These are phyloP conservation scores for Eilema caniola DNA, from an alignment of 2,888 invertebrate genomes.

Conservation along the genomic window DNA sequence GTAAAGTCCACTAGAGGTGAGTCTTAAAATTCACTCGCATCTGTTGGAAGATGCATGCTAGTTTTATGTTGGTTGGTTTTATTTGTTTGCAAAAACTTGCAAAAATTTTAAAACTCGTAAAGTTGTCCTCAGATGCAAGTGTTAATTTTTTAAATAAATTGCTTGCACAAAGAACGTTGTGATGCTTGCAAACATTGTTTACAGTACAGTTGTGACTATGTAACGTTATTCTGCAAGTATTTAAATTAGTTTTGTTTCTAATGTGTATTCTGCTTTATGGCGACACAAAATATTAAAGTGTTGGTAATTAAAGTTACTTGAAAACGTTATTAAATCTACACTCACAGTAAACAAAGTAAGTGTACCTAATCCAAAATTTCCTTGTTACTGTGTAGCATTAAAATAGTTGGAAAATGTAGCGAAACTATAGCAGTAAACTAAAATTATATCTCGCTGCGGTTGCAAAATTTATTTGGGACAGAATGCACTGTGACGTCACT, in stretches of 20 bases:
- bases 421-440: constrained; percentile 26
- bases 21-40: constrained; percentile 15
- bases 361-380: constrained; percentile 28
- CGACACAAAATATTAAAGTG: constrained; percentile 1
- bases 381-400: constrained; percentile 31
- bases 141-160: constrained; percentile 7
- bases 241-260: constrained; percentile 12
- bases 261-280: neutral
- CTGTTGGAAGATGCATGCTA: constrained; percentile 18
- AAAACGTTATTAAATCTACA: constrained; percentile 1
- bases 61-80: constrained; percentile 2
- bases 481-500: constrained; percentile 27
- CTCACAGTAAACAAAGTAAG: constrained; percentile 22
- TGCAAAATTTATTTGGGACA: constrained; percentile 44
- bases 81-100: constrained; percentile 14
- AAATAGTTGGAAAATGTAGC: constrained; percentile 44
- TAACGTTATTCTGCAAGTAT: neutral
- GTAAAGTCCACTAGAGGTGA: neutral
- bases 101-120: constrained; percentile 17
- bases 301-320: constrained; percentile 1
- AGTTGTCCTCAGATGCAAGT: constrained; percentile 9
- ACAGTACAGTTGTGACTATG: neutral
- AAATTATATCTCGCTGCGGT: constrained; percentile 31
- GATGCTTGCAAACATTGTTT: constrained; percentile 2
- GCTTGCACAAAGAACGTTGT: neutral